Evolutionary conservation across 2,113 vertebrate genomes (phyloP), one percentile per base, ranked within the genome.

Genomic region (Muntiacus reevesi): DNA sequence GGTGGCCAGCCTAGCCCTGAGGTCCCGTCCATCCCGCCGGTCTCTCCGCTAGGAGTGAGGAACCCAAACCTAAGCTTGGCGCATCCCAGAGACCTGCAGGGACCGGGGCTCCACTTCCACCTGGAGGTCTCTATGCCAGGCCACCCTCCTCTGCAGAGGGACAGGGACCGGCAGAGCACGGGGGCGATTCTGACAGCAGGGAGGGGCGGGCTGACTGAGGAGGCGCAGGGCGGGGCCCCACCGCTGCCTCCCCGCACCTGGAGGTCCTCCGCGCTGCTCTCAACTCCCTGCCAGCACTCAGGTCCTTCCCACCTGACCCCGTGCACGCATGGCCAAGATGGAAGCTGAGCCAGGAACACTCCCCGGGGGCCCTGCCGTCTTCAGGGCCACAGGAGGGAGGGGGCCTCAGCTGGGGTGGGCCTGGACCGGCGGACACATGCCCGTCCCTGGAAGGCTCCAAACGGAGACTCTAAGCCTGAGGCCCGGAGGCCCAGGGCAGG

Each of bases 1-100:
- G 1, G 1, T 30, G 84, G 45, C 30, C 15, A 4, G 27, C 3
- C 45, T 17, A 45, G 28, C 43, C 7, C 23, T 11, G 45, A 40
- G 50, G 4, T 59, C 47, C 79, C 0, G 0, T 7, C 62, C 0
- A 0, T 21, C 90, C 60, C 4, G 1, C 30, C n/a, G 2, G 16
- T 55, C 45, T 81, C 43, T 54, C 0, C 0, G n/a, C 17, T 0
- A 0, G 30, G 40, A 82, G 11, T 25, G 28, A 60, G 57, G 40
- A 50, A 11, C 79, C 30, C 14, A 52, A 21, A 21, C 15, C 64
- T 40, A 21, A 52, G 52, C 52, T 4, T 10, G 12, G 91, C 1
- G 6, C 40, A 8, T 23, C 10, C 16, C 3, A 2, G 15, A n/a
- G 43, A n/a, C 21, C 11, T 1, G 0, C 1, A 0, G 23, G 45